Conservation (phyloP, 2,113 vertebrate genomes). For the Boleophthalmus pectinirostris region DNA sequence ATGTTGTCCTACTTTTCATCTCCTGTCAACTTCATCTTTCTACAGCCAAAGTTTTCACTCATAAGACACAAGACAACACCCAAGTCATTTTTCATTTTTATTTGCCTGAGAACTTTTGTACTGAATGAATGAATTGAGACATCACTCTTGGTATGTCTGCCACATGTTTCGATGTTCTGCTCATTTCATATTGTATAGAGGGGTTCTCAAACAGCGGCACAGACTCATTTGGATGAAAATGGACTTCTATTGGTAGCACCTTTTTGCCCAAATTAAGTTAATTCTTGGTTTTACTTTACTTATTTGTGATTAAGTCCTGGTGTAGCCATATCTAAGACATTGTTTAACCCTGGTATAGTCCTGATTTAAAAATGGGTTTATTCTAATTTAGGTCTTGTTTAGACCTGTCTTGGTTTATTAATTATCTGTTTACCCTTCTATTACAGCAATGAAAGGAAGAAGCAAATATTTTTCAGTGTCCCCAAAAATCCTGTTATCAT, state of each 20-base stretch:
- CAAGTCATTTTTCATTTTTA: conserved; percentile 2
- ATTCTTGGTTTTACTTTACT: too few species aligned
- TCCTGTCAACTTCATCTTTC: background rate
- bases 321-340: background rate
- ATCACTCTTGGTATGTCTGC: background rate
- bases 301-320: background rate
- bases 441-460: conserved; percentile 37
- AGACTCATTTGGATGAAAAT: background rate
- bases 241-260: background rate
- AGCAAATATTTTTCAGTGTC: conserved; percentile 59
- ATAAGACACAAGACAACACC: background rate
- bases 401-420: background rate
- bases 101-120: background rate
- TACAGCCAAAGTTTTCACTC: background rate
- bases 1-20: conserved; percentile 35
- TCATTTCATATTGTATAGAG: background rate
- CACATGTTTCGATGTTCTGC: conserved; percentile 8
- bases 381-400: background rate
- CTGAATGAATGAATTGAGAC: background rate
- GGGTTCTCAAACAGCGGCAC: background rate
- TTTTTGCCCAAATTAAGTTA: background rate
- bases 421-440: background rate
- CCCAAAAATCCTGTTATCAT: conserved; percentile 55
- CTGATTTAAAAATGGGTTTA: conserved; percentile 2
- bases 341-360: background rate